Evolutionary conservation across 2,113 vertebrate genomes (phyloP).

Genomic region (Epinephelus fuscoguttatus): DNA sequence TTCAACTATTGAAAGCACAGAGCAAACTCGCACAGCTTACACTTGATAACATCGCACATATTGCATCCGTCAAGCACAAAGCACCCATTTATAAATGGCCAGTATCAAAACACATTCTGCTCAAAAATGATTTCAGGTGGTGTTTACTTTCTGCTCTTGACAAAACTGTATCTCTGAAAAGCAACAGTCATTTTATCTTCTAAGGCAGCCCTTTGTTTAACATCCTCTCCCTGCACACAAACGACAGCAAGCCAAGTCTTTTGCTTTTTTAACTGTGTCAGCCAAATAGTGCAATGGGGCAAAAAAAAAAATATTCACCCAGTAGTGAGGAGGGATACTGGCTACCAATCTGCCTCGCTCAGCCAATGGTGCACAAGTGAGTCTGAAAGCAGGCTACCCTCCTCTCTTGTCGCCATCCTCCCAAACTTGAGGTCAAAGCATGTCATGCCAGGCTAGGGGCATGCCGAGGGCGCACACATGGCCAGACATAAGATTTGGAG

Average conservation of each 20-base stretch:
- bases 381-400: constrained; percentile 50
- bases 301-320: constrained; percentile 21
- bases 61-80: neutral
- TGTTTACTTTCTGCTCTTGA: neutral
- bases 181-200: neutral
- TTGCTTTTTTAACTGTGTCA: constrained; percentile 30
- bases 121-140: neutral
- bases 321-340: constrained; percentile 32
- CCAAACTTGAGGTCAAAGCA: constrained; percentile 56
- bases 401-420: constrained; percentile 29
- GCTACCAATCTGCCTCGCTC: constrained; percentile 32
- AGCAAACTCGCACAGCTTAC: neutral
- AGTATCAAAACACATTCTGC: constrained; percentile 4
- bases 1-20: constrained; percentile 6
- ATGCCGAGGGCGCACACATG: constrained; percentile 52
- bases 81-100: neutral
- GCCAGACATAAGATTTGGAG: constrained; percentile 52
- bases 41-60: constrained; percentile 2
- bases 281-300: constrained; percentile 30
- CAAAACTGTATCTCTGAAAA: neutral
- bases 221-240: constrained; percentile 20
- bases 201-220: constrained; percentile 3
- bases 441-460: constrained; percentile 40
- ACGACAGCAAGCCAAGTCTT: constrained; percentile 28
- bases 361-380: constrained; percentile 56